Evolutionary conservation across 2,113 vertebrate species (phyloP).

Genomic region (Dipodomys ordii): DNA sequence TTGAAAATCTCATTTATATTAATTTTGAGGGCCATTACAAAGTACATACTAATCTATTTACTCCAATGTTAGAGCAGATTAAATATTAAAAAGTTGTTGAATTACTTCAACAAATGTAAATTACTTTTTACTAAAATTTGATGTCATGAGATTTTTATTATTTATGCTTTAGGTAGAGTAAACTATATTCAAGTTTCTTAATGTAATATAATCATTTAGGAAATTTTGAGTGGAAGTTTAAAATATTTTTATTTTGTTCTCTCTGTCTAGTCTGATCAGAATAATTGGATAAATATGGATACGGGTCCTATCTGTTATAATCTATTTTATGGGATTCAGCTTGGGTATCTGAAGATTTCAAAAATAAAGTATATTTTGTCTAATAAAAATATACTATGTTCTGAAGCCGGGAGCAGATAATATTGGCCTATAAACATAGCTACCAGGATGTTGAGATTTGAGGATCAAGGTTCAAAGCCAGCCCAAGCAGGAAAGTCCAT

Average conservation of each 20-base stretch:
- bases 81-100: neutral
- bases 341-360: neutral
- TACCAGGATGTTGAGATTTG: too few relatives aligned
- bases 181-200: neutral
- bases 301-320: neutral
- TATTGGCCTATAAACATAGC: too few relatives aligned
- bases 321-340: neutral
- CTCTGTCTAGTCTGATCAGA: neutral
- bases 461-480: too few relatives aligned
- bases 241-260: neutral
- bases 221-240: neutral
- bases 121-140: neutral
- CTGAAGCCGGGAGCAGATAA: neutral
- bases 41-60: slow-evolving; percentile 21
- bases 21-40: neutral
- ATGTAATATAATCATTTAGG: neutral
- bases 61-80: slow-evolving; percentile 7
- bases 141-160: neutral
- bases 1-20: slow-evolving; percentile 23
- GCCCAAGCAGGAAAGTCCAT: too few relatives aligned
- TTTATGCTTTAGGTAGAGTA: neutral
- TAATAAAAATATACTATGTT: neutral
- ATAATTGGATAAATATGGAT: neutral
- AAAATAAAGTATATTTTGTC: neutral
- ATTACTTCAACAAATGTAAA: slow-evolving; percentile 22